A percentile compares a stretch with the other conserved stretches of the same genome.
Conservation (phyloP, 2,888 invertebrate species). For the Mythimna lalbum region DNA sequence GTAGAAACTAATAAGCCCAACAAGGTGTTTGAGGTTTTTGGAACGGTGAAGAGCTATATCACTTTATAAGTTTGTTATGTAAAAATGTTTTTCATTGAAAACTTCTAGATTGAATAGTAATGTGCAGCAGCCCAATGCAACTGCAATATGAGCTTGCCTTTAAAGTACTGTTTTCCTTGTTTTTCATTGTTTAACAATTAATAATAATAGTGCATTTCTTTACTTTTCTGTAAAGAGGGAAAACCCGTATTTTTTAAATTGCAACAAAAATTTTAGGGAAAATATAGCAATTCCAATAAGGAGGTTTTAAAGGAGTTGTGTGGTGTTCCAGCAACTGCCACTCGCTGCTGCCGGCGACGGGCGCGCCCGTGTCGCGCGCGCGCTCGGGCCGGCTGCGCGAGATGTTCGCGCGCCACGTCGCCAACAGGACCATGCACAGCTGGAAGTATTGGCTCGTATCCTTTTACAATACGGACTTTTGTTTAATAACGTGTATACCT, state of each 20-base stretch:
- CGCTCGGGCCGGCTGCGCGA: constrained; percentile 97
- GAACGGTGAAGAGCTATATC: no score
- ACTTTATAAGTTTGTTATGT: no score
- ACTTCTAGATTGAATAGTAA: no score
- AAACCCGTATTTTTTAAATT: not conserved
- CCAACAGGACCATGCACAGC: constrained; percentile 95
- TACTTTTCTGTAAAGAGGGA: not conserved
- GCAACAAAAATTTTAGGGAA: no score
- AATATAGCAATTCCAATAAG: not conserved
- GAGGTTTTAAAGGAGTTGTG: no score
- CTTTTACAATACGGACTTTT: constrained; percentile 78
- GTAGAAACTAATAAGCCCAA: no score
- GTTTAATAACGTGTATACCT: no score
- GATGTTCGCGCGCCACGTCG: constrained; percentile 98
- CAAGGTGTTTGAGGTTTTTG: no score
- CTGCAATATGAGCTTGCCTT: not conserved
- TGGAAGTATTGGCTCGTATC: constrained; percentile 99
- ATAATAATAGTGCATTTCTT: not conserved
- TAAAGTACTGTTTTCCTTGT: not conserved
- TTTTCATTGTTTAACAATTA: not conserved
- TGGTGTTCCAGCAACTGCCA: constrained; percentile 95
- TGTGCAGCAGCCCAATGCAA: no score
- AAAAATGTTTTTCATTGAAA: no score
- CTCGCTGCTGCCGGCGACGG: constrained; percentile 98
- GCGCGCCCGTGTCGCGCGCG: constrained; percentile 97